Conservation (phyloP, 2,888 invertebrate species). For the Eremobia ochroleuca region DNA sequence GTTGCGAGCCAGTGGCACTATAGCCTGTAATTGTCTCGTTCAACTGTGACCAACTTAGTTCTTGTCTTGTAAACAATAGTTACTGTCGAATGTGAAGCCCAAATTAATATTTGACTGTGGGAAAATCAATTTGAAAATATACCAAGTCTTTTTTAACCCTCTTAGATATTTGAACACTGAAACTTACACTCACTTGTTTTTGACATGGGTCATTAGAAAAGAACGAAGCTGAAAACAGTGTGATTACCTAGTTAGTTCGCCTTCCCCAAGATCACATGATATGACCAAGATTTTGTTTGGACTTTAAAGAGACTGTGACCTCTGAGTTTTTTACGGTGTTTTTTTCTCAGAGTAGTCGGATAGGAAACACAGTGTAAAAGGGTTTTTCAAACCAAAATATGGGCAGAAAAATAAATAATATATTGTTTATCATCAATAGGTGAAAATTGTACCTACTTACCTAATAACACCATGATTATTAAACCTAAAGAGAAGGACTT, state of each 20-base stretch:
- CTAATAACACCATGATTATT: background rate
- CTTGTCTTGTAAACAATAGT: slow-evolving; percentile 68
- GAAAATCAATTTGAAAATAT: background rate
- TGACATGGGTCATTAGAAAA: background rate
- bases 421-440: background rate
- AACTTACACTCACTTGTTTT: background rate
- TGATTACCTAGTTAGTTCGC: background rate
- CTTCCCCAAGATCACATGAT: background rate
- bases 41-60: slow-evolving; percentile 49
- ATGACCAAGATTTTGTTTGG: too few species aligned
- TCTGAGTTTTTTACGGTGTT: too few species aligned
- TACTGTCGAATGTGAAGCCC: slow-evolving; percentile 47
- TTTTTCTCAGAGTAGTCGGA: too few species aligned
- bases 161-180: background rate
- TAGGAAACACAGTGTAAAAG: too few species aligned
- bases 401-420: too few species aligned
- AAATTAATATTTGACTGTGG: slow-evolving; percentile 23
- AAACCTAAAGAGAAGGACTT: background rate
- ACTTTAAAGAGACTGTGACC: too few species aligned
- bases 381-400: too few species aligned
- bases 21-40: slow-evolving; percentile 69
- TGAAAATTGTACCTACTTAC: background rate
- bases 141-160: background rate
- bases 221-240: background rate
- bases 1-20: slow-evolving; percentile 63